These are phyloP conservation scores for Thereva nobilitata DNA, from an alignment of 2,888 invertebrate species.

Conservation along the genomic window DNA sequence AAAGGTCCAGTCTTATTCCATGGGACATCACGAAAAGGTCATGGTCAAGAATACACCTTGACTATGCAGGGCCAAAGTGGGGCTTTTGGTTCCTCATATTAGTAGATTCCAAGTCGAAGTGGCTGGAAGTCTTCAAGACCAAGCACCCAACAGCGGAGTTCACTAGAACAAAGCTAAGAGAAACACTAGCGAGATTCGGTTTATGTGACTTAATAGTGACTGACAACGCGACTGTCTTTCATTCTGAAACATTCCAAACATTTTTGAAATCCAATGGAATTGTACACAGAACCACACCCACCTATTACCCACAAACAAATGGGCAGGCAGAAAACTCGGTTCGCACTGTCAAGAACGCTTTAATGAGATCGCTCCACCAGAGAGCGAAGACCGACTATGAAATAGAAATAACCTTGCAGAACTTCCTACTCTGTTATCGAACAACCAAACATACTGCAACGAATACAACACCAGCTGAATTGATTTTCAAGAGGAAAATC, in stretches of 20 bases:
- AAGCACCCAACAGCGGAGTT: constrained; percentile 32
- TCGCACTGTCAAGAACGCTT: no score
- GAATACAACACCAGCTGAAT: no score
- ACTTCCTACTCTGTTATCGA: no score
- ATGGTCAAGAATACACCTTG: constrained; percentile 29
- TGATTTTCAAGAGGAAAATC: no score
- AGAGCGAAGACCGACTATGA: no score
- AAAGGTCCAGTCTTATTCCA: constrained; percentile 7
- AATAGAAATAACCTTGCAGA: no score
- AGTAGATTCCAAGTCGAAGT: constrained; percentile 35
- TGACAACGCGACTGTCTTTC: constrained; percentile 27
- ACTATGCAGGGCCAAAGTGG: constrained; percentile 33
- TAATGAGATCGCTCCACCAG: no score
- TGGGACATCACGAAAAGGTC: constrained; percentile 17
- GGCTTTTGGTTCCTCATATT: constrained; percentile 28
- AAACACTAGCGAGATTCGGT: constrained; percentile 32
- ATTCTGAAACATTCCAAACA: constrained; percentile 22
- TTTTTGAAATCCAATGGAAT: constrained; percentile 34
- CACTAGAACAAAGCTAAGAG: constrained; percentile 31
- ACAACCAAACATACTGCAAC: no score
- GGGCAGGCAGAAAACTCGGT: no score
- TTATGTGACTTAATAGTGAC: constrained; percentile 31
- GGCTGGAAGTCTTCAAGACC: constrained; percentile 35
- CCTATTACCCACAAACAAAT: constrained; percentile 25
- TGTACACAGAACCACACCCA: constrained; percentile 29